Percentiles rank a stretch among this genome's conserved stretches.
phyloP scores from a whole-genome alignment of 2,888 invertebrate species.

The Frankliniella fusca region DNA sequence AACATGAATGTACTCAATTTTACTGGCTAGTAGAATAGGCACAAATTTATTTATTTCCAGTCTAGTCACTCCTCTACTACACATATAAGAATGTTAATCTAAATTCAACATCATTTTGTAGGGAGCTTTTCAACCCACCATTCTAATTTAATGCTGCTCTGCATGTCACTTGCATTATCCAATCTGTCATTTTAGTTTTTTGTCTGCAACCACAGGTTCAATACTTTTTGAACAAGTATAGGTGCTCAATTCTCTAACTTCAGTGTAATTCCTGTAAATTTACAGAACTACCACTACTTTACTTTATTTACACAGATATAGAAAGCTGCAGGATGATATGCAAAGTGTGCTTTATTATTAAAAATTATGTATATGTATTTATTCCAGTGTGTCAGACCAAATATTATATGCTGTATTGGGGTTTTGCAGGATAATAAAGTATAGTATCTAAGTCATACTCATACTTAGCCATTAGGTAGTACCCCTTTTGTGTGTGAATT shows the following conservation, averaged over 20 bases:
- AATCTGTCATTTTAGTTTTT: too few relatives aligned
- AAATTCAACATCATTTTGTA: not conserved
- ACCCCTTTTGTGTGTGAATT: not conserved
- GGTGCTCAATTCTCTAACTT: too few relatives aligned
- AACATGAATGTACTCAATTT: not conserved
- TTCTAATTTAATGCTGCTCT: too few relatives aligned
- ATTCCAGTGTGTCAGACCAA: conserved; percentile 26
- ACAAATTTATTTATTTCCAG: conserved; percentile 12
- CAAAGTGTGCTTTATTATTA: not conserved
- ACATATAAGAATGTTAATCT: not conserved
- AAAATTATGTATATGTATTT: not conserved
- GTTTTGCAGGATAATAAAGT: not conserved
- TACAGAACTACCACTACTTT: too few relatives aligned
- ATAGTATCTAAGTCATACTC: conserved; percentile 22
- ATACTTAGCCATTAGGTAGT: not conserved
- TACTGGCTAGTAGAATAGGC: conserved; percentile 1
- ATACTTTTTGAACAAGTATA: too few relatives aligned
- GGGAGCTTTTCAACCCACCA: not conserved
- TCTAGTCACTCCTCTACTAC: not conserved
- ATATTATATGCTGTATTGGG: not conserved
- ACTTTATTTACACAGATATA: too few relatives aligned
- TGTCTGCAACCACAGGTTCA: too few relatives aligned
- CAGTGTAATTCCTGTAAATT: too few relatives aligned
- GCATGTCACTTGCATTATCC: too few relatives aligned
- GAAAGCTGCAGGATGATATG: not conserved